phyloP scores from a whole-genome alignment of 64 coral and sea anemone species.

The Pachyseris speciosa region DNA sequence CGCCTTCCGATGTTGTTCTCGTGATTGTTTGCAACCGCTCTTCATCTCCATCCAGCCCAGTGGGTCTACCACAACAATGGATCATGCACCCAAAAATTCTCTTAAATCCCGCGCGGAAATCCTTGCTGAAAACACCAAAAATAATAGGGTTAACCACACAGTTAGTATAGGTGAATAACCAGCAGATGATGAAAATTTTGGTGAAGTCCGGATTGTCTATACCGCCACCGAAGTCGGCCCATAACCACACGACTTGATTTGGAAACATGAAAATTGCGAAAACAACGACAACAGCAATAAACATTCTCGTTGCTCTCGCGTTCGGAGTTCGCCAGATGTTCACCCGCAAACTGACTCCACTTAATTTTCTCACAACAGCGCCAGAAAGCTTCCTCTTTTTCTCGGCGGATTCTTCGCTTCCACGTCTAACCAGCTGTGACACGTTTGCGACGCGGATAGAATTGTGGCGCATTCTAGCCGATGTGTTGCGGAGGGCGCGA shows the following conservation, averaged over 20 bases:
- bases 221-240: constrained; percentile 63
- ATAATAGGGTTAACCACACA: constrained; percentile 68
- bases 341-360: neutral
- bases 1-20: neutral
- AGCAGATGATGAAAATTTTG: constrained; percentile 50
- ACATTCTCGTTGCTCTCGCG: constrained; percentile 63
- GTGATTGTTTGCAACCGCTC: neutral
- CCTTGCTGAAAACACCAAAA: constrained; percentile 72
- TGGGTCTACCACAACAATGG: neutral
- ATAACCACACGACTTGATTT: constrained; percentile 69
- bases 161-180: constrained; percentile 72
- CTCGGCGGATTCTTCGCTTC: neutral
- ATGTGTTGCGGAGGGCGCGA: neutral
- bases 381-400: neutral
- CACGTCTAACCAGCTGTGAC: neutral
- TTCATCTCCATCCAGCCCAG: neutral
- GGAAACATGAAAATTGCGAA: constrained; percentile 77
- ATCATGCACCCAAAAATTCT: constrained; percentile 31
- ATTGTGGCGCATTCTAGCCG: neutral
- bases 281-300: constrained; percentile 50
- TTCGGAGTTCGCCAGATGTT: constrained; percentile 32
- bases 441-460: neutral
- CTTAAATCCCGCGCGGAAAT: constrained; percentile 71
- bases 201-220: constrained; percentile 10
- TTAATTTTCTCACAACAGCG: neutral